Percentiles rank a stretch among this genome's conserved stretches.
Evolutionary conservation across 2,797 vertebrate species (phyloP).

Genomic region (Leptodactylus fallax): DNA sequence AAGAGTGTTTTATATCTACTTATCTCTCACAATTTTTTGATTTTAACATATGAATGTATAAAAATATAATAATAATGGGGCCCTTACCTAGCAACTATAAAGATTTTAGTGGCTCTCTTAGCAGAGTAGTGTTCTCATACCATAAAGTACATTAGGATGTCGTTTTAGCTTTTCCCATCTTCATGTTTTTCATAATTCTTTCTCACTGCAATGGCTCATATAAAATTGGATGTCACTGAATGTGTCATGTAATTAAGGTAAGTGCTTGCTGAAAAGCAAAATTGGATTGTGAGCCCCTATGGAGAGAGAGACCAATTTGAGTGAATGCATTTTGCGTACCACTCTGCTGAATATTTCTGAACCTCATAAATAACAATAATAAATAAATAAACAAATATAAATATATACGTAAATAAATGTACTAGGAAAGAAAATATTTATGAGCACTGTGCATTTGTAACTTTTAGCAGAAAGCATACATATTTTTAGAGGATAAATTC

Average conservation of each 20-base stretch:
- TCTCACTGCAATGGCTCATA: not conserved
- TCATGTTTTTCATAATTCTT: not conserved
- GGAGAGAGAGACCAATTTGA: not conserved
- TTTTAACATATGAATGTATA: not conserved
- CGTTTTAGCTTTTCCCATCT: not conserved
- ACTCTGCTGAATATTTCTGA: not conserved
- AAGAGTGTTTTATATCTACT: too few species aligned
- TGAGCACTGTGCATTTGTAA: not conserved
- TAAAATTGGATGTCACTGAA: not conserved
- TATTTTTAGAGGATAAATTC: not conserved
- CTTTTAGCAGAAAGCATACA: not conserved
- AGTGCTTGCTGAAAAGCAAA: not conserved
- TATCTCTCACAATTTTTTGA: not conserved
- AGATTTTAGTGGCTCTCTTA: not conserved
- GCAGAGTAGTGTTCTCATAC: not conserved
- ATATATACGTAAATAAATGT: not conserved
- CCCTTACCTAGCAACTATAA: not conserved
- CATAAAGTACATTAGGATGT: not conserved
- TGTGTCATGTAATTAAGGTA: constrained; percentile 17
- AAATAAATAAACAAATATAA: not conserved
- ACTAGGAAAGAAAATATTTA: not conserved
- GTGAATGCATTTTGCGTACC: not conserved
- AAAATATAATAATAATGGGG: not conserved
- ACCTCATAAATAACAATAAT: not conserved
- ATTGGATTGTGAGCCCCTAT: constrained; percentile 6